Evolutionary conservation across 2,888 invertebrate genomes (phyloP), one percentile per base, ranked within the genome.

Genomic region (Chymomyza amoena): DNA sequence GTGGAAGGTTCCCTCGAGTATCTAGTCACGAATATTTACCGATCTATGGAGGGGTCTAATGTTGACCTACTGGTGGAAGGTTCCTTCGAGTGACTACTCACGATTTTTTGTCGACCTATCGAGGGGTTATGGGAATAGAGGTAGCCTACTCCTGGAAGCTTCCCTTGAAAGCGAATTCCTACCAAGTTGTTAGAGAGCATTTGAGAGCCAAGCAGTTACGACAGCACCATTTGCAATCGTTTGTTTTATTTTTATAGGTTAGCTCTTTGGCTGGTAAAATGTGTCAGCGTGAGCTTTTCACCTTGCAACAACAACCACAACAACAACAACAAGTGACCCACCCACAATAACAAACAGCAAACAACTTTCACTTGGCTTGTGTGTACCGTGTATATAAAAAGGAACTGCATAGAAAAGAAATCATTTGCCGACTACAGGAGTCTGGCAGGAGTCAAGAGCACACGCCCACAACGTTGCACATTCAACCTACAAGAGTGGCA

Each of bases 291-390:
- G 54, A 61, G 28, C 16, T 15, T 59, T 25, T 32, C 59, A 59
- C 32, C 32, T 59, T 59, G 59, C 59, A n/a, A 9, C 32, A 32
- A 9, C 25, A 25, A n/a, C 71, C 57, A 52, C 77, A 64, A 61
- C 64, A 66, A 69, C 77, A 66, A 67, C 64, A 16, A 71, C 39
- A 45, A 45, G 39, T 45, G 39, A 45, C 39, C 39, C 39, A 45
- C 16, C 54, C 54, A 16, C 54, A 54, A 54, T 9, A 78, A 64
- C 13, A 45, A 67, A 72, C 70, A 76, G 83, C 78, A 89, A 84
- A 84, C 89, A 89, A 89, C 89, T 89, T 84, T 84, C 88, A 87
- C 89, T 88, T 59, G 59, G 39, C 61, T 66, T 63, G 60, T 60
- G 60, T 60, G 25, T 54, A 64, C n/a, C 9, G 36, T 32, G 36